Base-by-base conservation (phyloP, 2,797 vertebrate species). In the Anomalospiza imberbis region DNA sequence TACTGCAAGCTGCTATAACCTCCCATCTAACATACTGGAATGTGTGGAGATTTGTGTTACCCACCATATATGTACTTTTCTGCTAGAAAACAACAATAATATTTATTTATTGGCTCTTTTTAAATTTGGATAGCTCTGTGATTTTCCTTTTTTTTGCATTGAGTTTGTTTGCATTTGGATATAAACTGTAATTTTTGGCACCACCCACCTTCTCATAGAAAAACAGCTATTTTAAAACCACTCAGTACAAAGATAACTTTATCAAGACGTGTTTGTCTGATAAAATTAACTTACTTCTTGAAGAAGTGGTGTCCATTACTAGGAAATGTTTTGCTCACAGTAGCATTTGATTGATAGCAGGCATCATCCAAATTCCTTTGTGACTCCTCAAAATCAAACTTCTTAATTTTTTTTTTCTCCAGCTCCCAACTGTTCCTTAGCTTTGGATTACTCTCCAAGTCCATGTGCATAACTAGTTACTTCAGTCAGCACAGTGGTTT, bases 401-500 rank as follows among this genome's bases (percentile, higher is more conserved):
- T 38, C 12, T 29, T 17, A 8, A 8, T 1, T 6, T 22, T 66
- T 73, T 38, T 82, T 73, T 65, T 38, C 44, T 38, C n/a, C n/a
- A 38, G 26, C 81, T 88, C 66, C 40, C 45, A 62, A 0, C 54
- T 48, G 18, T 70, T 91, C 47, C 58, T 86, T 72, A 68, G 28
- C 48, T 86, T 75, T 22, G 40, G 44, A 48, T 73, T 85, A 21
- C 48, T 54, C 42, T 90, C 54, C 40, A 14, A 65, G 57, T 51
- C 73, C 31, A 12, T 32, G 62, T 78, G 66, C 73, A 38, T 84
- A 78, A 76, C 51, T n/a, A 72, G 73, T 62, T 68, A 34, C 77
- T 91, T 89, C 85, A 85, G 13, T 88, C 94, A 91, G 80, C 71
- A 24, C 65, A 42, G 77, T 25, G 71, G 51, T 62, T 88, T 91